Conservation (phyloP, 2,797 vertebrate species). For the Rousettus madagascariensis region DNA sequence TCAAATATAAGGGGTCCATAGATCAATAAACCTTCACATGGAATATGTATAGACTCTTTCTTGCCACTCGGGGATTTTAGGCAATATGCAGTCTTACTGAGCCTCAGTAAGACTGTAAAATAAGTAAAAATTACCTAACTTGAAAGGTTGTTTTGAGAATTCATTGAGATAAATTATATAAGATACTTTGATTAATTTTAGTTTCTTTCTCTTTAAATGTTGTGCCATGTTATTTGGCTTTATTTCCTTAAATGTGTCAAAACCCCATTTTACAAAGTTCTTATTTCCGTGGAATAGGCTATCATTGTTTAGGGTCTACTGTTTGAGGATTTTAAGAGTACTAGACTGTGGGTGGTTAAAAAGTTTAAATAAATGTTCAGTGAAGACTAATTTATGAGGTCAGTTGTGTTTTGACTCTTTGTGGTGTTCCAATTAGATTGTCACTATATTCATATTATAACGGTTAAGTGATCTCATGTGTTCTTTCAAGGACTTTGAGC, state of each 20-base stretch:
- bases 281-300: not conserved
- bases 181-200: not conserved
- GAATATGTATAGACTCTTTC: not conserved
- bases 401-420: conserved; percentile 69
- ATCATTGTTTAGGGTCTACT: conserved; percentile 29
- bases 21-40: not conserved
- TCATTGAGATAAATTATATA: conserved; percentile 11
- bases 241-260: not conserved
- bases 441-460: conserved; percentile 53
- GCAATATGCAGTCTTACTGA: not conserved
- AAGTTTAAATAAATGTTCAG: conserved; percentile 72
- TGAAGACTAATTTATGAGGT: conserved; percentile 56
- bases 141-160: not conserved
- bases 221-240: not conserved
- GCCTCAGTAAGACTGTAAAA: not conserved
- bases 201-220: not conserved
- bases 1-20: not conserved
- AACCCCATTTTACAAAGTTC: not conserved
- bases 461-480: conserved; percentile 75
- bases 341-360: conserved; percentile 9
- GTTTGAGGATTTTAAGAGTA: conserved; percentile 43
- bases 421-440: conserved; percentile 73
- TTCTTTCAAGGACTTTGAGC: conserved; percentile 77
- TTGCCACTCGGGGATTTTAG: not conserved
- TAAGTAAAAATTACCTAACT: not conserved